Evolutionary conservation across 2,113 vertebrate species (phyloP), one percentile per base, ranked within the genome.

Genomic region (Menura novaehollandiae): DNA sequence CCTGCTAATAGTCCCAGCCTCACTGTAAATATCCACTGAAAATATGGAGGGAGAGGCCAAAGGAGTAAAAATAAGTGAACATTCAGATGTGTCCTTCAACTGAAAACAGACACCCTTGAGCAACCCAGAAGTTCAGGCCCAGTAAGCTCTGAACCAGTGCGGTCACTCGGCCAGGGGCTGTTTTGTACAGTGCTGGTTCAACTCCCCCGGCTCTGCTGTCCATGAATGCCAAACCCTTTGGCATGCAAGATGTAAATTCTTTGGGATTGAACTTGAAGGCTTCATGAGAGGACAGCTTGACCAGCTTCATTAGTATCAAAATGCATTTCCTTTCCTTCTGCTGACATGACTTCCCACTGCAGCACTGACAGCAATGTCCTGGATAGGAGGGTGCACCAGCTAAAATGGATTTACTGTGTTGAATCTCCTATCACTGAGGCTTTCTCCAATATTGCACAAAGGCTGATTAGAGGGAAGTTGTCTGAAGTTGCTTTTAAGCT

Each of bases 241-340:
- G 73, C 93, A 66, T 35, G 39, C 17, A 7, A 80, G 71, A 81
- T 13, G 10, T 64, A 77, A 88, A 75, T 93, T 87, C 73, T 82
- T 83, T 58, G 52, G 72, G 62, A 76, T 10, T 93, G 72, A 81
- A 80, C 63, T 62, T 73, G 73, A 93, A 95, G 66, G 58, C 62
- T 92, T 91, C 64, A 15, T 19, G 64, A 91, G 41, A 85, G 56
- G 86, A 91, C 93, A 89, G 75, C 85, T 93, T 95, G 92, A 93
- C 96, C 76, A 94, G 22, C 53, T 93, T 94, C 32, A 79, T 96
- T 85, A 95, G 33, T 76, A 81, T 94, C 92, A 95, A 85, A 85
- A 85, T 33, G 64, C 15, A 46, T 86, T 81, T 86, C 49, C 49
- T 83, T 78, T 82, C 79, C 44, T 89, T 60, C 58, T 53, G 33